Conservation (phyloP, 2,113 vertebrate species). For the Thamnaconus septentrionalis region DNA sequence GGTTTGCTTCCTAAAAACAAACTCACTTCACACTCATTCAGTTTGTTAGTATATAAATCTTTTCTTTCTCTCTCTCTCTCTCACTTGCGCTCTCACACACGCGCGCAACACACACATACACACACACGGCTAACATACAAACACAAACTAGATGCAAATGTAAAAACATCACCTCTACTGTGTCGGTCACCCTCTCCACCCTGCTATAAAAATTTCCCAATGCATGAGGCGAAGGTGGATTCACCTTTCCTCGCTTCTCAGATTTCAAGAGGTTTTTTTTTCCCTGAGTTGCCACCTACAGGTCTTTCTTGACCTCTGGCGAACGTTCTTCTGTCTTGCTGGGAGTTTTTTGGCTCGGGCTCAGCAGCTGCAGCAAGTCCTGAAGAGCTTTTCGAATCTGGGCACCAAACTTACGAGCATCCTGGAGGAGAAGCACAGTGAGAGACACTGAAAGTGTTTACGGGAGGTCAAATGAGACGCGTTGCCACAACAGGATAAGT, state of each 20-base stretch:
- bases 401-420: conserved; percentile 79
- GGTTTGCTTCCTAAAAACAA: too few relatives aligned
- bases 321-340: conserved; percentile 57
- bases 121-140: conserved; percentile 18
- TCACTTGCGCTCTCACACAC: too few relatives aligned
- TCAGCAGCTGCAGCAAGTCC: conserved; percentile 79
- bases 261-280: conserved; percentile 2
- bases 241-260: background rate
- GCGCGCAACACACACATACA: background rate
- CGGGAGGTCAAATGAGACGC: too few relatives aligned
- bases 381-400: conserved; percentile 77
- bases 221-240: background rate
- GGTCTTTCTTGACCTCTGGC: conserved; percentile 56
- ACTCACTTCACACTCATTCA: too few relatives aligned
- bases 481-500: too few relatives aligned
- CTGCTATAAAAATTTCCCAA: conserved; percentile 15
- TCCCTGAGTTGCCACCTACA: conserved; percentile 28
- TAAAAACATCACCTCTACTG: conserved; percentile 20
- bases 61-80: background rate
- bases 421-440: conserved; percentile 58
- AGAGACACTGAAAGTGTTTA: background rate
- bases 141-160: conserved; percentile 27
- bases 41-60: background rate
- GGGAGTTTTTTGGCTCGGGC: conserved; percentile 55
- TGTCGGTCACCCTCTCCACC: background rate